Conservation (phyloP, 2,888 invertebrate genomes). For the Troides aeacus region DNA sequence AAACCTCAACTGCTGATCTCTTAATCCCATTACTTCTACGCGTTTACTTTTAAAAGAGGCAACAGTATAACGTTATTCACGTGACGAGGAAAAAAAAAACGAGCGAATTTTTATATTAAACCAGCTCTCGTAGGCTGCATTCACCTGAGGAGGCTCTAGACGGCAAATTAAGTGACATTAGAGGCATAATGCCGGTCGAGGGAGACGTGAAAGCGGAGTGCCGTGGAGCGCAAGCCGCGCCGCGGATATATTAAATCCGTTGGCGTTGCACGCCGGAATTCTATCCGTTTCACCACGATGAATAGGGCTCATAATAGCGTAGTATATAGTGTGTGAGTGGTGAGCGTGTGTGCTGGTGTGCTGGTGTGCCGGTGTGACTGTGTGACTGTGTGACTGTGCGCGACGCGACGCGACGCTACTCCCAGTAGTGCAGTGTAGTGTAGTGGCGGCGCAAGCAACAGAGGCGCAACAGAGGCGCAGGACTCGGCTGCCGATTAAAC, state of each 20-base stretch:
- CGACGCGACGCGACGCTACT: slow-evolving; percentile 47
- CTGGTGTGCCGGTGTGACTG: slow-evolving; percentile 14
- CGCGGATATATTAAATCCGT: slow-evolving; percentile 35
- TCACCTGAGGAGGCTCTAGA: slow-evolving; percentile 76
- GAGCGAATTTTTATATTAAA: slow-evolving; percentile 75
- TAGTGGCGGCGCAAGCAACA: slow-evolving; percentile 39
- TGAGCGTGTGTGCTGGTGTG: background rate
- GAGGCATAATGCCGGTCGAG: slow-evolving; percentile 71
- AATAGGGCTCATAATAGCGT: slow-evolving; percentile 28
- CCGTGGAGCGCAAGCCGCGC: slow-evolving; percentile 49
- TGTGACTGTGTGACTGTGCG: slow-evolving; percentile 13
- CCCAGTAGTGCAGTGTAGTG: slow-evolving; percentile 32
- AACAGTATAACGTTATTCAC: slow-evolving; percentile 69
- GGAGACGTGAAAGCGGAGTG: slow-evolving; percentile 71
- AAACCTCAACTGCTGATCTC: slow-evolving; percentile 62
- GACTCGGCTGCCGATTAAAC: slow-evolving; percentile 40
- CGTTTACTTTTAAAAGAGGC: slow-evolving; percentile 73
- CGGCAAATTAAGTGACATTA: slow-evolving; percentile 79
- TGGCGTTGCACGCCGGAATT: slow-evolving; percentile 17
- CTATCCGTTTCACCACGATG: slow-evolving; percentile 26
- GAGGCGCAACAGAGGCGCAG: slow-evolving; percentile 46
- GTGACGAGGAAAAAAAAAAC: slow-evolving; percentile 59
- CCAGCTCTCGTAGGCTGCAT: slow-evolving; percentile 68
- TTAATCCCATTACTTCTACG: slow-evolving; percentile 73
- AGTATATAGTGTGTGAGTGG: slow-evolving; percentile 1